A percentile compares a stretch with the other conserved stretches of the same genome.
Conservation (phyloP, 2,797 vertebrate species). For the Syncerus caffer region DNA sequence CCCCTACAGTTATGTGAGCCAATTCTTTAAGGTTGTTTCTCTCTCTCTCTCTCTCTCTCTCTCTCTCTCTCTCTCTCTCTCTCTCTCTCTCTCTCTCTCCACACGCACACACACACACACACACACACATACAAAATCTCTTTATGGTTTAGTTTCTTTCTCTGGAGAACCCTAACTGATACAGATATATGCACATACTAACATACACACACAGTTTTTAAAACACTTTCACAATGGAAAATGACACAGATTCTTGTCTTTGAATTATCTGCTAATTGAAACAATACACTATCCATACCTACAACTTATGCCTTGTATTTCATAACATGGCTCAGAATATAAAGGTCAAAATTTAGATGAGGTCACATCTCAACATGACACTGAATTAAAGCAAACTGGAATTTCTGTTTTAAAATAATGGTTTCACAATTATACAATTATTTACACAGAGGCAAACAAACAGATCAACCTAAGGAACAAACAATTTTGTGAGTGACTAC, state of each 20-base stretch:
- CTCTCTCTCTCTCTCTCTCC: no score
- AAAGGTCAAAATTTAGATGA: neutral
- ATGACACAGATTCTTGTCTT: neutral
- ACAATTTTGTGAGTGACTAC: neutral
- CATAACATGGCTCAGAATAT: neutral
- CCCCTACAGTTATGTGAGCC: neutral
- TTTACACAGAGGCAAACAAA: neutral
- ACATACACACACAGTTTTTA: neutral
- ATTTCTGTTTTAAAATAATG: neutral
- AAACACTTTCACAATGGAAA: neutral
- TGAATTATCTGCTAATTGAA: neutral
- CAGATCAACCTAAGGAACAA: neutral
- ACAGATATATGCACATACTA: neutral
- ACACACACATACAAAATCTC: neutral
- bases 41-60: neutral
- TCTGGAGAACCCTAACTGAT: neutral
- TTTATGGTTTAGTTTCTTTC: neutral
- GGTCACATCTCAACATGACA: neutral
- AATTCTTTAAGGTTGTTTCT: neutral
- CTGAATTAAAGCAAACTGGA: neutral
- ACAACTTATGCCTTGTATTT: neutral
- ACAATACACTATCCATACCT: neutral
- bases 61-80: no score
- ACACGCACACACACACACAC: neutral
- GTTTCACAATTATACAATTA: neutral